A percentile compares a stretch with the other conserved stretches of the same genome.
Conservation (phyloP, 1,140 invertebrate species). For the Platyura marginata region DNA sequence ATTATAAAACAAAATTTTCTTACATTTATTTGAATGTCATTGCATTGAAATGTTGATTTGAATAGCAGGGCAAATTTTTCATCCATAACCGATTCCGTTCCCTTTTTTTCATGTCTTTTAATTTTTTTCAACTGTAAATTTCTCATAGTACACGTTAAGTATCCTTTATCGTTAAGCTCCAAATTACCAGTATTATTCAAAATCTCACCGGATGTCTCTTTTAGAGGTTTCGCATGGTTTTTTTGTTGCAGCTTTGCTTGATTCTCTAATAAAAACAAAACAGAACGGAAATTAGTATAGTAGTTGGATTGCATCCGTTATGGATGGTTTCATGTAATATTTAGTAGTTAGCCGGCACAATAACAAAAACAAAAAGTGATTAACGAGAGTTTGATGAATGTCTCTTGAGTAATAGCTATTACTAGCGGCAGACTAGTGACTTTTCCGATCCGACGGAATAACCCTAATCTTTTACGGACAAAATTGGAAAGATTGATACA, state of each 20-base stretch:
- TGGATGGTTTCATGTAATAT: too few relatives aligned
- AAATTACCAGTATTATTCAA: conserved; percentile 80
- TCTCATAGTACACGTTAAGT: conserved; percentile 33
- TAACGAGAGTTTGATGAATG: too few relatives aligned
- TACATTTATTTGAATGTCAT: neutral
- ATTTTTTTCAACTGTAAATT: conserved; percentile 84
- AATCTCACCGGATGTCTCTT: conserved; percentile 59
- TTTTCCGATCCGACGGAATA: too few relatives aligned
- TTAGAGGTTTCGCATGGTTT: neutral
- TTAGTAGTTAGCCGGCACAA: neutral
- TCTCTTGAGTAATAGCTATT: too few relatives aligned
- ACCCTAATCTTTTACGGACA: too few relatives aligned
- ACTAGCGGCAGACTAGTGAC: too few relatives aligned
- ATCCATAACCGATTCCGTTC: conserved; percentile 85
- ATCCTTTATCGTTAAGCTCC: conserved; percentile 77
- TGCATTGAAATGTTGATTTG: neutral
- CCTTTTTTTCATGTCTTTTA: conserved; percentile 70
- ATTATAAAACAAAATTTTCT: too few relatives aligned
- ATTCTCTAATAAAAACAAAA: neutral
- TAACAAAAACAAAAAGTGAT: neutral
- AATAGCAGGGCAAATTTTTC: conserved; percentile 75
- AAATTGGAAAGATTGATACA: too few relatives aligned
- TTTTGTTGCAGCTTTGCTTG: neutral
- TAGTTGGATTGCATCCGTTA: too few relatives aligned
- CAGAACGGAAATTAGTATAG: neutral